phyloP scores from a whole-genome alignment of 30 jellyfish, hydroid and myxozoan genomes.

The Aurelia aurita complex sp. Pacific region DNA sequence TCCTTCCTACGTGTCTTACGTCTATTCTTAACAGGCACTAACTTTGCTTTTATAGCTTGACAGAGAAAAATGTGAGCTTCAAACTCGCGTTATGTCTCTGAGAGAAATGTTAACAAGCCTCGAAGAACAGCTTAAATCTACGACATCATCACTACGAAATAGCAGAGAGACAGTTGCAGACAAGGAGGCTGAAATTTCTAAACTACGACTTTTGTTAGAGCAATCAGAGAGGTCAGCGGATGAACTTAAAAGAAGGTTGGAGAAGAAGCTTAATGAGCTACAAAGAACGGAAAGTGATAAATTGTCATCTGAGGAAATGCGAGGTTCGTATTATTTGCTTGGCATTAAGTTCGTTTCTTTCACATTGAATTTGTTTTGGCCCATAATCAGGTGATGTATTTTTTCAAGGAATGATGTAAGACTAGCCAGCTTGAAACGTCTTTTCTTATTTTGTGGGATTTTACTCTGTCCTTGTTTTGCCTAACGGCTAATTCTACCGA shows the following conservation, averaged over 20 bases:
- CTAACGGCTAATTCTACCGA: too few species aligned
- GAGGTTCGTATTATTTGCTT: constrained; percentile 13
- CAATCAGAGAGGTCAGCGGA: constrained; percentile 77
- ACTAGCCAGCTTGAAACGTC: too few species aligned
- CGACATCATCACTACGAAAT: constrained; percentile 61
- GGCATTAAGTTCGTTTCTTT: neutral
- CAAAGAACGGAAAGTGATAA: constrained; percentile 51
- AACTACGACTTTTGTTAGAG: constrained; percentile 76
- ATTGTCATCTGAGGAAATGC: constrained; percentile 29
- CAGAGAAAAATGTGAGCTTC: constrained; percentile 71
- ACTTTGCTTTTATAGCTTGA: constrained; percentile 62
- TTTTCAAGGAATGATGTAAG: too few species aligned
- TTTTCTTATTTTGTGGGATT: too few species aligned
- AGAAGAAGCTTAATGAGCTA: constrained; percentile 47
- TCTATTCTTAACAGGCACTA: too few species aligned
- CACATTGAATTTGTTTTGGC: too few species aligned
- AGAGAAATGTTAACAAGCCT: constrained; percentile 69
- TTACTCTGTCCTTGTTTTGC: too few species aligned
- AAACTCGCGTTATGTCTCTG: constrained; percentile 63
- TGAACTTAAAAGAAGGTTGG: constrained; percentile 78
- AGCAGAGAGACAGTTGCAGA: constrained; percentile 78
- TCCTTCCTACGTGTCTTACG: too few species aligned
- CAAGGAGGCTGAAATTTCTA: constrained; percentile 89
- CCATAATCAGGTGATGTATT: too few species aligned
- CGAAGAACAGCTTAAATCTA: constrained; percentile 78